Base-by-base conservation (phyloP, 1,140 invertebrate genomes). In the Megalopta genalis region DNA sequence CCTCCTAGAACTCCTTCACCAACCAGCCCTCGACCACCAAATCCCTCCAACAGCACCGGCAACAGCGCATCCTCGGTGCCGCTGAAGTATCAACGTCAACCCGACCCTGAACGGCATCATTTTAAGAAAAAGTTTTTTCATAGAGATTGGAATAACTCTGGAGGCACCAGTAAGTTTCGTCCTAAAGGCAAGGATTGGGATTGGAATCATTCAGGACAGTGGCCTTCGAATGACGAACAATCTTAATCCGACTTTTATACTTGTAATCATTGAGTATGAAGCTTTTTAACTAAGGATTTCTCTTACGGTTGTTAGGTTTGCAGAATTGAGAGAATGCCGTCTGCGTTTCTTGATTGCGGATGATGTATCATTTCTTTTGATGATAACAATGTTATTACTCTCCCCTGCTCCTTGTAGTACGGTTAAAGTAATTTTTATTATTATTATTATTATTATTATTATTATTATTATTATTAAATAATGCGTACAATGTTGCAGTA, bases 71-170 rank as follows among this genome's bases (percentile, higher is more conserved):
- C 84, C 62, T 93, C 92, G 21, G 92, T 94, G 66, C 94, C 95
- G 16, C 84, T 95, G 5, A 95, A 95, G 83, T 95, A 95, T 84
- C 94, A 95, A 84, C 93, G 95, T 8, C 94, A 95, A 82, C 80
- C 79, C 2, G 90, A 93, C 62, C 93, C 93, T n/a, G 94, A 95
- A 70, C 93, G 95, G 75, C 95, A 95, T 85, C 96, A 96, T 90
- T 96, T 96, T 90, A 96, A 96, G 89, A 97, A 97, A 92, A 96
- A 96, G 82, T 97, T 96, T 91, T 96, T 96, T 92, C 95, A 96
- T 84, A 93, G 94, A 23, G 94, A 94, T 67, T 94, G 95, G 90
- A 95, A 91, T 93, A 95, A 87, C 93, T 93, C 94, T 90, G 93
- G 88, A 90, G 93, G 90, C 79, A 92, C 92, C 83, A 90, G 91